These are phyloP conservation scores for Papilio protenor DNA, from an alignment of 2,888 invertebrate species.

Conservation along the genomic window DNA sequence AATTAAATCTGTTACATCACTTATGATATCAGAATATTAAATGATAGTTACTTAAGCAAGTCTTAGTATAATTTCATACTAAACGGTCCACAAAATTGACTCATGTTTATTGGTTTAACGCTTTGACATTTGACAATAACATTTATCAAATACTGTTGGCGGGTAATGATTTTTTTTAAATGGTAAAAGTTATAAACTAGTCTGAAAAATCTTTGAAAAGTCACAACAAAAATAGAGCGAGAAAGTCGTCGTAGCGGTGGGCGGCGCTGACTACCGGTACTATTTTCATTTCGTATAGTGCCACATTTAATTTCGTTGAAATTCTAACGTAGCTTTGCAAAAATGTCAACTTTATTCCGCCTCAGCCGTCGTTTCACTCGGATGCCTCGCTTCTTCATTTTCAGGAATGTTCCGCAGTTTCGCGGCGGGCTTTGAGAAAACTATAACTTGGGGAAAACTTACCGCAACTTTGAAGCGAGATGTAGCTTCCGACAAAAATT, in stretches of 20 bases:
- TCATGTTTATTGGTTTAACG: too few species aligned
- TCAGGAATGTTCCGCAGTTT: conserved; percentile 79
- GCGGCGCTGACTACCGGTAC: conserved; percentile 60
- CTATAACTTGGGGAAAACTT: conserved; percentile 83
- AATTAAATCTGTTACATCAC: conserved; percentile 5
- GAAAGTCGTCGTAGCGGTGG: conserved; percentile 33
- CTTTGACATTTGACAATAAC: neutral
- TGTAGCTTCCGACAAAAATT: conserved; percentile 80
- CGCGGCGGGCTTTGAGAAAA: conserved; percentile 82
- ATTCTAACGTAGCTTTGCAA: conserved; percentile 84
- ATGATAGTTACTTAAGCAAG: neutral
- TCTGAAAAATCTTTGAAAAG: conserved; percentile 51
- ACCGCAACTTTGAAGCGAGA: conserved; percentile 76
- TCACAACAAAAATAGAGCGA: conserved; percentile 65
- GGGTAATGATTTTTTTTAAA: neutral
- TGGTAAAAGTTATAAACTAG: neutral
- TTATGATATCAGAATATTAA: neutral
- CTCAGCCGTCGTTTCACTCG: conserved; percentile 80
- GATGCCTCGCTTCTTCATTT: conserved; percentile 81
- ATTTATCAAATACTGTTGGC: neutral
- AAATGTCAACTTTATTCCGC: conserved; percentile 84
- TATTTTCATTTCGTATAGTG: conserved; percentile 82
- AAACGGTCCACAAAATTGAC: too few species aligned
- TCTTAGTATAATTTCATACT: neutral
- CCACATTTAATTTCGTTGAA: conserved; percentile 84